Percentiles rank a stretch among this genome's conserved stretches.
These are phyloP conservation scores for Drosophila sproati DNA, from an alignment of 1,140 invertebrate genomes.

Conservation along the genomic window DNA sequence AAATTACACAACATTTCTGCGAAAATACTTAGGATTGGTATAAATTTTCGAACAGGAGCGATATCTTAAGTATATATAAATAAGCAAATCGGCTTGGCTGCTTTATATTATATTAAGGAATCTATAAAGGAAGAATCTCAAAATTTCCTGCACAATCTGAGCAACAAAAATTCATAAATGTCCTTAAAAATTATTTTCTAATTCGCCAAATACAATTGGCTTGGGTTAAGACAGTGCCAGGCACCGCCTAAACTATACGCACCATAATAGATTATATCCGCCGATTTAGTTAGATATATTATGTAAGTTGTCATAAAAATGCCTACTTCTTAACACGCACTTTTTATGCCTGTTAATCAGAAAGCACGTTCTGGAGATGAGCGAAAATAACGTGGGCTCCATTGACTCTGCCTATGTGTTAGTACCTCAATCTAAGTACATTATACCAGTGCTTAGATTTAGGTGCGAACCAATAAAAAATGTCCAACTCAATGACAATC, in stretches of 20 bases:
- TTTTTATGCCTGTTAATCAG: conserved; percentile 36
- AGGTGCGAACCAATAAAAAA: conserved; percentile 18
- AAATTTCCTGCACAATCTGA: no score
- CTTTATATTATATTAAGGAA: no score
- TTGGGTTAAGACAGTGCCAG: conserved; percentile 67
- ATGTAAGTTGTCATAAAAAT: conserved; percentile 2
- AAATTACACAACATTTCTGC: no score
- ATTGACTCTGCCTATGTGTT: background rate
- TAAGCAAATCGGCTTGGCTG: no score
- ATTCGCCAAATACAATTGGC: conserved; percentile 1
- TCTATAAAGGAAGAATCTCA: no score
- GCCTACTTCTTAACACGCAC: conserved; percentile 49
- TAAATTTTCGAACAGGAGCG: no score
- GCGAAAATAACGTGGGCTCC: background rate
- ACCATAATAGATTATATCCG: conserved; percentile 69
- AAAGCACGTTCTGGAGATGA: conserved; percentile 23
- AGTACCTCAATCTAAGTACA: no score
- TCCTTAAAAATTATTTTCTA: background rate
- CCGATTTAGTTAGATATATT: conserved; percentile 44
- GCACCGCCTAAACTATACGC: conserved; percentile 45
- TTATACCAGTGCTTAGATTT: conserved; percentile 21
- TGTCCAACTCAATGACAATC: conserved; percentile 36
- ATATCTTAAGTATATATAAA: no score
- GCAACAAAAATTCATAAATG: no score
- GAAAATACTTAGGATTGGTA: no score